These are phyloP conservation scores for Congeria kusceri DNA, from an alignment of 2,888 invertebrate genomes.

Conservation along the genomic window DNA sequence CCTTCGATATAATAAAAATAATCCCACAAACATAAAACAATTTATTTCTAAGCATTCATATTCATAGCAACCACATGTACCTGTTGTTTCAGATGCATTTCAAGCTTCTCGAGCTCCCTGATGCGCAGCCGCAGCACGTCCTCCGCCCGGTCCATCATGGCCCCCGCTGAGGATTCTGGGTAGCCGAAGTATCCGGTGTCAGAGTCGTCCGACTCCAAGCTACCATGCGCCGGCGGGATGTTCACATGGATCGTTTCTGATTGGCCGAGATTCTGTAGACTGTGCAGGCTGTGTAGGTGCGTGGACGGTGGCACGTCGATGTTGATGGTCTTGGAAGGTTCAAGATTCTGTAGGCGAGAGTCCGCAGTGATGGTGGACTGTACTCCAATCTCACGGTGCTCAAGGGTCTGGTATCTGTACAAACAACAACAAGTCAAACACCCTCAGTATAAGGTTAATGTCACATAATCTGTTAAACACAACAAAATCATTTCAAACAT, in stretches of 20 bases:
- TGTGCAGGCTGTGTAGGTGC: conserved; percentile 3
- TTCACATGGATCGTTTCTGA: conserved; percentile 55
- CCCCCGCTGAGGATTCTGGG: conserved; percentile 20
- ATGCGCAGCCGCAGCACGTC: conserved; percentile 80
- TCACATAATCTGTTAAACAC: no score
- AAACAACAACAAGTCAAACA: no score
- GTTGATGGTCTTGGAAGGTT: conserved; percentile 62
- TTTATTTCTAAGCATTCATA: no score
- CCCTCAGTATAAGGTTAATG: no score
- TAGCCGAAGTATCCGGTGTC: conserved; percentile 24
- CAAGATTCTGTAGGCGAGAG: conserved; percentile 32
- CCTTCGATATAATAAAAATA: no score
- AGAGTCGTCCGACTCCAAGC: conserved; percentile 44
- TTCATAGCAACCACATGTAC: no score
- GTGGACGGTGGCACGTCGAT: conserved; percentile 58
- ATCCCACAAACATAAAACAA: no score
- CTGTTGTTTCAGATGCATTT: conserved; percentile 80
- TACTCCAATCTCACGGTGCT: conserved; percentile 27
- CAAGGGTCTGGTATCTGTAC: conserved; percentile 44
- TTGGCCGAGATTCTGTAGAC: conserved; percentile 31
- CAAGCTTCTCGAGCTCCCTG: conserved; percentile 80
- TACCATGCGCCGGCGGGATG: conserved; percentile 35
- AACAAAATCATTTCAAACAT: no score
- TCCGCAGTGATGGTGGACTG: conserved; percentile 38
- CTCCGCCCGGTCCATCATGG: conserved; percentile 80